Evolutionary conservation across 2,888 invertebrate genomes (phyloP), one percentile per base, ranked within the genome.

Genomic region (Lymantria dispar): DNA sequence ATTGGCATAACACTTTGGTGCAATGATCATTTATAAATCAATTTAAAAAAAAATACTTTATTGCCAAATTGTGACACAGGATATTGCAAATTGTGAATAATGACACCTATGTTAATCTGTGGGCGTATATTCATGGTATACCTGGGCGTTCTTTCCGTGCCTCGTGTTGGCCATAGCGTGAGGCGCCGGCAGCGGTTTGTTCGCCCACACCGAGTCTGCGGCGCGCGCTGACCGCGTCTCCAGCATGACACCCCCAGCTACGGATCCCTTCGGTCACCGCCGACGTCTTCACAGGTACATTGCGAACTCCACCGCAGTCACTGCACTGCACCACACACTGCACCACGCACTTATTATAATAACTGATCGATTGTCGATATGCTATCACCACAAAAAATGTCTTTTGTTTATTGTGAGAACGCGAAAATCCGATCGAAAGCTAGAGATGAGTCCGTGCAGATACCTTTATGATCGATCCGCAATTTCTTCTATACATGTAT

Each of bases 221-320:
- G 94, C 94, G 87, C 95, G 94, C 87, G 93, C 92, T 80, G 95
- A 95, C 92, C 95, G 93, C 92, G 94, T 93, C 88, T 94, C 94
- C 93, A 94, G 93, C 94, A 94, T 94, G 93, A 92, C 93, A 92
- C 91, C 88, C 76, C 78, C 77, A 70, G 72, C 69, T 66, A 70
- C 73, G 68, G 66, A 68, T 64, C 72, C 68, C 67, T 58, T 67
- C 64, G 67, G 74, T 70, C 77, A 77, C 73, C 75, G 69, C 73
- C 68, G 67, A 69, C 68, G 67, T 68, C 75, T 72, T 86, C 78
- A 85, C 82, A 78, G 77, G 75, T 83, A 79, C 88, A 89, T 88
- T 64, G 62, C 76, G 64, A 60, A 60, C 65, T 71, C 74, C 88
- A 88, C 87, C 65, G 62, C 76, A 64, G 58, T 61, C 66, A 72